A percentile compares a stretch with the other conserved stretches of the same genome.
phyloP scores from a whole-genome alignment of 1,140 invertebrate species.

The Drosophila ercepeae region DNA sequence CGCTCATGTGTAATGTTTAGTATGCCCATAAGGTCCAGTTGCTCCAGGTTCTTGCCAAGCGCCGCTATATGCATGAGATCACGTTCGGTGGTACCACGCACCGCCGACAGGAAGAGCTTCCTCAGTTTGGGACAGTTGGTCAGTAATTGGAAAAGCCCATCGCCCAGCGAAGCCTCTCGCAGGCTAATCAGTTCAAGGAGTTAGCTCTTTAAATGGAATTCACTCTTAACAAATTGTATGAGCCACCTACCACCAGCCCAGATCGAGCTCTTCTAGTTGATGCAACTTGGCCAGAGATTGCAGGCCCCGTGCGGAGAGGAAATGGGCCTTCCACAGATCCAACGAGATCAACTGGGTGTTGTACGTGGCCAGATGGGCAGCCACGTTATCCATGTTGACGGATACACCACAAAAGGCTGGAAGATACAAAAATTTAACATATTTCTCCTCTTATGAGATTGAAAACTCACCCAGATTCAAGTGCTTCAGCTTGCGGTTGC shows the following conservation, averaged over 20 bases:
- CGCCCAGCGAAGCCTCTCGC: slow-evolving; percentile 85
- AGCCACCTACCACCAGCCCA: slow-evolving; percentile 93
- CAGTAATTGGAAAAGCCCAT: slow-evolving; percentile 85
- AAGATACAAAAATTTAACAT: neutral
- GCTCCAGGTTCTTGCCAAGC: slow-evolving; percentile 88
- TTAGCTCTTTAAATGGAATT: neutral
- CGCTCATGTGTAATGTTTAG: slow-evolving; percentile 89
- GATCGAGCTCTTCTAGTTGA: slow-evolving; percentile 91
- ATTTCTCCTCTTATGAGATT: no score
- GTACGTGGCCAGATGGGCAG: slow-evolving; percentile 86
- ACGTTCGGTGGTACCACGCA: slow-evolving; percentile 90
- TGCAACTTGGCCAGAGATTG: slow-evolving; percentile 88
- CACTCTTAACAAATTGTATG: neutral
- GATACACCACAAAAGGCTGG: slow-evolving; percentile 85
- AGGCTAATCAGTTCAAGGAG: slow-evolving; percentile 71
- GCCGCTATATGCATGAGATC: slow-evolving; percentile 89
- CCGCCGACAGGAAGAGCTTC: slow-evolving; percentile 90
- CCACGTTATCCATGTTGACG: slow-evolving; percentile 89
- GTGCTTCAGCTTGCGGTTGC: slow-evolving; percentile 88
- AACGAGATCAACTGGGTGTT: slow-evolving; percentile 89
- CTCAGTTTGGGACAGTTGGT: slow-evolving; percentile 87
- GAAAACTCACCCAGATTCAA: slow-evolving; percentile 87
- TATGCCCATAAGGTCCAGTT: slow-evolving; percentile 93
- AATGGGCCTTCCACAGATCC: slow-evolving; percentile 94
- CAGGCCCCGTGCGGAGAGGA: slow-evolving; percentile 89